Base-by-base conservation (phyloP, 2,113 vertebrate species). In the Falco punctatus region DNA sequence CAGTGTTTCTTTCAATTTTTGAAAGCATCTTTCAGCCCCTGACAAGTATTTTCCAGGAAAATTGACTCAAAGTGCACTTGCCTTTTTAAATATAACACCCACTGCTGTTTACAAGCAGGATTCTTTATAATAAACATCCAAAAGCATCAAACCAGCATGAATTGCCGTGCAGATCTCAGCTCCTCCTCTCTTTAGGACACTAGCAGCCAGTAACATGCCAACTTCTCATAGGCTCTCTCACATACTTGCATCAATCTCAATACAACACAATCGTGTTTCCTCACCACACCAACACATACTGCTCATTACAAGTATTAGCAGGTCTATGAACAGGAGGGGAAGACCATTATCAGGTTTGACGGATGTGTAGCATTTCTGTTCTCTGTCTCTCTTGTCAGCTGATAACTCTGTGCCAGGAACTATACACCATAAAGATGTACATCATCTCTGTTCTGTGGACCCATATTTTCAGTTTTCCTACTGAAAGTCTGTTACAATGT, bases 41-140 rank as follows among this genome's bases (percentile, higher is more conserved):
- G 75, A 95, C 82, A 97, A 95, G 65, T 54, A 77, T 33, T 69
- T 95, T 94, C 65, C 67, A 88, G 71, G 82, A 84, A 96, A 96
- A 67, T n/a, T 96, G 32, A 65, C 44, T 96, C 61, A 51, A 54
- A 81, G 22, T 81, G 77, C 77, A 77, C 48, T 97, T 79, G 65
- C n/a, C 46, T 92, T 90, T 70, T 42, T 58, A 95, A 97, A 92
- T 75, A 92, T 95, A 95, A 88, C 46, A 65, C 48, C 13, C 28
- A 75, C 51, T 75, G 33, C 33, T 67, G 66, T 78, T 93, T 86
- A 94, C 65, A 89, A 93, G 65, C 24, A 87, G 44, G 46, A 78
- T 69, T 59, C 55, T 92, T 75, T 62, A 54, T 59, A 79, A 55
- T 59, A 79, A 55, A 32, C 15, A 62, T 69, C 20, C 54, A 87